A percentile compares a stretch with the other conserved stretches of the same genome.
phyloP scores from a whole-genome alignment of 2,113 vertebrate species.

The Xyrauchen texanus region DNA sequence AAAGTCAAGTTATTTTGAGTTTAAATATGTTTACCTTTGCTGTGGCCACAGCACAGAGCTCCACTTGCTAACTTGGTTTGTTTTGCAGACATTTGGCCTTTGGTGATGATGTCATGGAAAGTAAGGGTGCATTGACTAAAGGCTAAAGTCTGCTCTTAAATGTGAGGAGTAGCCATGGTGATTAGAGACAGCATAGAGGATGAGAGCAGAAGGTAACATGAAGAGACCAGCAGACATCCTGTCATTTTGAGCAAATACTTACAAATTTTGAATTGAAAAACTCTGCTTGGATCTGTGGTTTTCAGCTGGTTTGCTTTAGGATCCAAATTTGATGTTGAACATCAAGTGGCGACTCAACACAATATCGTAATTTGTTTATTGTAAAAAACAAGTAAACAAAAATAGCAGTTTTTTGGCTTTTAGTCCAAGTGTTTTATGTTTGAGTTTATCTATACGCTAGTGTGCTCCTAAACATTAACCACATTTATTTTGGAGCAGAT shows the following conservation, averaged over 20 bases:
- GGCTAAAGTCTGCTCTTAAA: conserved; percentile 46
- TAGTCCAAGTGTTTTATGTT: too few relatives aligned
- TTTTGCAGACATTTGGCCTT: conserved; percentile 18
- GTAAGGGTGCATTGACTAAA: not conserved
- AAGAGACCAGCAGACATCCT: not conserved
- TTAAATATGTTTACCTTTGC: conserved; percentile 15
- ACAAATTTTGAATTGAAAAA: too few relatives aligned
- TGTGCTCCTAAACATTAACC: too few relatives aligned
- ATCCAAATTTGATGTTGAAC: too few relatives aligned
- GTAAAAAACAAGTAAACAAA: too few relatives aligned
- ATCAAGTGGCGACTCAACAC: too few relatives aligned
- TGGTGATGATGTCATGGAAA: conserved; percentile 40
- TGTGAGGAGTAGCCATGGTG: conserved; percentile 51
- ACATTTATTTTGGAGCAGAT: too few relatives aligned
- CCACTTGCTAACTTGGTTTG: conserved; percentile 10
- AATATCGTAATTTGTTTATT: too few relatives aligned
- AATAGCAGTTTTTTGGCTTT: too few relatives aligned
- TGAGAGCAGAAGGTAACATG: not conserved
- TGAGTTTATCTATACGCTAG: not conserved
- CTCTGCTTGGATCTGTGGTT: too few relatives aligned
- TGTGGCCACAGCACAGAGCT: not conserved
- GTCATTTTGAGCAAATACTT: not conserved
- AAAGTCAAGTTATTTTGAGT: not conserved
- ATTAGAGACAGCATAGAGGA: conserved; percentile 21
- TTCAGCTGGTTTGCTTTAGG: too few relatives aligned